A percentile compares a stretch with the other conserved stretches of the same genome.
These are phyloP conservation scores for Halichoerus grypus DNA, from an alignment of 2,113 vertebrate genomes.

Conservation along the genomic window DNA sequence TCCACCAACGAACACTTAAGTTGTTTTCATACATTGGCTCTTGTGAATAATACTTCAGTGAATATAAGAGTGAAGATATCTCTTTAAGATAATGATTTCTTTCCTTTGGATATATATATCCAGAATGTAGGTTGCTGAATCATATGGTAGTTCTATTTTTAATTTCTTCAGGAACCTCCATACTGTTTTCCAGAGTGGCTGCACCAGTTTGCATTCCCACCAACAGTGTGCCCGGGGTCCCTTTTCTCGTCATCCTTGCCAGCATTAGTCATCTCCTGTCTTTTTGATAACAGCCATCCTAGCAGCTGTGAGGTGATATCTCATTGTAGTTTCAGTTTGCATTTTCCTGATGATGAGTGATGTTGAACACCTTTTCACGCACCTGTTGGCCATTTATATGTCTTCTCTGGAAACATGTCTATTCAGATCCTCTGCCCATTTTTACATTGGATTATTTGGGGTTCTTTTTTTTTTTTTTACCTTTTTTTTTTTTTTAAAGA, in stretches of 20 bases:
- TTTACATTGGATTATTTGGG: neutral
- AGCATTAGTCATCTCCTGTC: neutral
- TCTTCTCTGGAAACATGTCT: neutral
- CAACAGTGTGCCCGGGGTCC: neutral
- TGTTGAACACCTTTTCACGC: neutral
- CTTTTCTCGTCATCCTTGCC: neutral
- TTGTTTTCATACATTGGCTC: neutral
- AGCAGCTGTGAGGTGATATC: neutral
- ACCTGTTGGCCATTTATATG: neutral
- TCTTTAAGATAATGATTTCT: neutral
- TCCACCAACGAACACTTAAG: neutral
- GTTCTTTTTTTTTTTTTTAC: neutral
- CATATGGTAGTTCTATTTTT: neutral
- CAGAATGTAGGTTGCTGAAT: neutral
- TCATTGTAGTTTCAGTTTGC: neutral
- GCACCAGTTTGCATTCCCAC: neutral
- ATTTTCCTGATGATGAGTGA: neutral
- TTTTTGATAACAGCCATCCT: neutral
- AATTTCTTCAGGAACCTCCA: neutral
- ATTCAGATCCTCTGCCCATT: neutral
- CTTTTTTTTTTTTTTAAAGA: too few species aligned
- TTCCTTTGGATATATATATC: neutral
- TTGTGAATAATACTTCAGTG: neutral
- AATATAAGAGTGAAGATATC: neutral
- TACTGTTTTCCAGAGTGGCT: neutral